Evolutionary conservation across 2,888 invertebrate genomes (phyloP), one percentile per base, ranked within the genome.

Genomic region (Andrena minutula): DNA sequence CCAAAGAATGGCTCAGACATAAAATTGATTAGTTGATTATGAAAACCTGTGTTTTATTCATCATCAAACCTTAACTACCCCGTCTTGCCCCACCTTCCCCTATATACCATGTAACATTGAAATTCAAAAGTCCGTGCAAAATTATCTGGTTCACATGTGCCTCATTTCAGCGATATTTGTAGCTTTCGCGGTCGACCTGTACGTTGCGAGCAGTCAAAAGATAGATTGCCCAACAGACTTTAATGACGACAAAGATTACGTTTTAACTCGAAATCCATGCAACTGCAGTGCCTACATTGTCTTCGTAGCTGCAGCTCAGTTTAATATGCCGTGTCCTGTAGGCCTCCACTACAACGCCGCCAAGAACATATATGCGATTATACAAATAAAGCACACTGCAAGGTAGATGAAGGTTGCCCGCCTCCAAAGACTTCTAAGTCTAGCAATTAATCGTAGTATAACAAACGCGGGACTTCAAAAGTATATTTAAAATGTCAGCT

Each of bases 341-440:
- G 53, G 53, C 7, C 53, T 53, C 20, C 20, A 53, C n/a, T 53
- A 2, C 20, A 20, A 53, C 20, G 8, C 6, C 6, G n/a, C 7
- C 20, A 2, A 0, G 8, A 20, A 53, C 3, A 0, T n/a, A n/a
- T 2, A 2, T 53, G 53, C 20, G 53, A 53, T 53, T 53, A 20
- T n/a, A n/a, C 53, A 16, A 20, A 53, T 20, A 53, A 20, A 53
- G 53, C 53, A 20, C n/a, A 53, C n/a, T 53, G 53, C 53, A 53
- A 8, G 8, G 8, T 20, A 20, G 53, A 53, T 7, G 2, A 0
- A n/a, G 7, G 53, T 23, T 53, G 53, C 23, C 2, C 8, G 8
- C 0, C 20, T 2, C 2, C 0, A 53, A 53, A 53, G 7, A 16
- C 16, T 12, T 12, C 1, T 41, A 16, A 16, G 41, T 41, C 16